These are phyloP conservation scores for Melanerpes aurifrons DNA, from an alignment of 2,113 vertebrate species.

Conservation along the genomic window DNA sequence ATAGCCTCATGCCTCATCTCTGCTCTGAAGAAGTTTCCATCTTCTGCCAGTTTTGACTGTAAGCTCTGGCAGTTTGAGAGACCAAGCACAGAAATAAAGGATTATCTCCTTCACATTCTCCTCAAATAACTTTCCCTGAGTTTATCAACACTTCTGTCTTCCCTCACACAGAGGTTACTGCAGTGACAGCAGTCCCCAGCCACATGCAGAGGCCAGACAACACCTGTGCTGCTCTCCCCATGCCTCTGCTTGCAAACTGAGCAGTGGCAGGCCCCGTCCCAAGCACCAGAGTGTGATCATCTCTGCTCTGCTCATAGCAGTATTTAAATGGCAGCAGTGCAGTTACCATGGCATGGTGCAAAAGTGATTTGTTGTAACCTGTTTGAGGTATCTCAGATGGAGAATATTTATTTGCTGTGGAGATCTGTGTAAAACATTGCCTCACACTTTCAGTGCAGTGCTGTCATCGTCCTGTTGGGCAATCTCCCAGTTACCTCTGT, in stretches of 20 bases:
- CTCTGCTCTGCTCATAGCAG: not conserved
- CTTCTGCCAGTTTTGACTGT: not conserved
- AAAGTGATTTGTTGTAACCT: conserved; percentile 31
- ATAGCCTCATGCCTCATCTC: not conserved
- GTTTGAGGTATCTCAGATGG: not conserved
- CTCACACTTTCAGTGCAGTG: not conserved
- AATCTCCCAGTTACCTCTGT: not conserved
- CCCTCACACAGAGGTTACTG: not conserved
- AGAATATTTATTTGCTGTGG: conserved; percentile 10
- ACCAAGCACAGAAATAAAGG: not conserved
- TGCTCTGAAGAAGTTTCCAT: not conserved
- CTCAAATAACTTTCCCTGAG: not conserved
- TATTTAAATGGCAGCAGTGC: not conserved
- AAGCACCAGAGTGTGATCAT: not conserved
- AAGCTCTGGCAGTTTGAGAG: not conserved
- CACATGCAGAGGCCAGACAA: not conserved
- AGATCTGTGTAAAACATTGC: conserved; percentile 45
- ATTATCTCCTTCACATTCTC: fast-evolving
- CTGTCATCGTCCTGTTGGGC: not conserved
- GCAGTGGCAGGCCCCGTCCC: not conserved
- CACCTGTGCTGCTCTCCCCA: fast-evolving
- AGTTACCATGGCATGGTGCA: conserved; percentile 26
- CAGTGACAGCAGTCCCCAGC: not conserved
- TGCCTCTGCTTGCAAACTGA: not conserved
- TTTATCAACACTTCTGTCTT: not conserved